Percentiles rank a stretch among this genome's conserved stretches.
These are phyloP conservation scores for Aspidiotus rigidus DNA, from an alignment of 2,888 invertebrate genomes.

Conservation along the genomic window DNA sequence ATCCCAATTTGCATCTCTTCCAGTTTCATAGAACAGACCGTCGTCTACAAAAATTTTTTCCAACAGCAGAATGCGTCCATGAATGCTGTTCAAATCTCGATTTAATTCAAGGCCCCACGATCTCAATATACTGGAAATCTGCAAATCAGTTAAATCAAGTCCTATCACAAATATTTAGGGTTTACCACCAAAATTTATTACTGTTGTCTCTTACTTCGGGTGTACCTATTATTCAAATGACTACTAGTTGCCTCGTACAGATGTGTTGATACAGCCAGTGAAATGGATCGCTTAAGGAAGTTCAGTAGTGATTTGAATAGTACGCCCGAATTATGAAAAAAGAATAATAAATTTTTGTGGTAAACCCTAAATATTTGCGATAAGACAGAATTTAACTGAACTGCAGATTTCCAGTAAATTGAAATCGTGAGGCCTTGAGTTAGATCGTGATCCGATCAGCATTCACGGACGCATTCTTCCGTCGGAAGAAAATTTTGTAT, in stretches of 20 bases:
- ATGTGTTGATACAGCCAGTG: too few relatives aligned
- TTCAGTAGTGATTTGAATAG: slow-evolving; percentile 51
- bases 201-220: slow-evolving; percentile 41
- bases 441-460: slow-evolving; percentile 56
- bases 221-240: slow-evolving; percentile 50
- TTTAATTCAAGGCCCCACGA: slow-evolving; percentile 64
- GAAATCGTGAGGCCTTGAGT: slow-evolving; percentile 57
- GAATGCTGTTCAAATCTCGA: slow-evolving; percentile 53
- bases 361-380: too few relatives aligned
- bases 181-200: neutral
- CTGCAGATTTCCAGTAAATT: slow-evolving; percentile 47
- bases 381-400: neutral
- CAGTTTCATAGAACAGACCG: neutral
- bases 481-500: slow-evolving; percentile 53
- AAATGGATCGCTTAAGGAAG: too few relatives aligned
- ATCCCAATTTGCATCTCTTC: slow-evolving; percentile 62
- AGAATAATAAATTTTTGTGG: neutral
- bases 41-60: slow-evolving; percentile 52
- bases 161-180: neutral
- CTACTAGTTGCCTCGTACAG: too few relatives aligned
- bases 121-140: slow-evolving; percentile 48
- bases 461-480: slow-evolving; percentile 60
- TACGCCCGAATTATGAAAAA: slow-evolving; percentile 43
- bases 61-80: slow-evolving; percentile 55
- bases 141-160: neutral